Evolutionary conservation across 1,140 invertebrate species (phyloP), one percentile per base, ranked within the genome.

Genomic region (Aphelenchoides fujianensis): DNA sequence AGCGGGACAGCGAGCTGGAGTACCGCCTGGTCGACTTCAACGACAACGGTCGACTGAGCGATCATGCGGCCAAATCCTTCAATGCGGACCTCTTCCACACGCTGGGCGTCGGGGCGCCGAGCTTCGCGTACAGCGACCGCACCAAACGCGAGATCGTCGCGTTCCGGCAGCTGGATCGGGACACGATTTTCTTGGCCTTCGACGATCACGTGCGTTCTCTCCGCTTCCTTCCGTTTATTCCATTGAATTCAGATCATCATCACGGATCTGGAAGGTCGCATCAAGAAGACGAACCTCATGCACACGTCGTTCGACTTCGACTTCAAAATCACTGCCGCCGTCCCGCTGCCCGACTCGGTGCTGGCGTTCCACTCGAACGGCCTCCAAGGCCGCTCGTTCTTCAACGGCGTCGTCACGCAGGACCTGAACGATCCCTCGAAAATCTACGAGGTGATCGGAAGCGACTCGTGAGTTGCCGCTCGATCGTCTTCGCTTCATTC

Each of bases 301-400:
- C 71, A 61, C 9, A 80, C 78, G 3, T 28, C 35, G 3, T 80
- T 79, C 54, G 27, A 34, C 9, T 80, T 79, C 59, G 78, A 78
- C 41, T 79, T 79, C 54, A 30, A 68, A 12, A 28, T 79, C 12
- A 61, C 77, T 0, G 77, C 48, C 31, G 78, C 76, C 9, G 48
- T 79, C 23, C 69, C 70, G 1, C 28, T 79, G 37, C 34, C 75
- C 30, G 77, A 79, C 41, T 80, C 78, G 59, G 78, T 79, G 9
- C 59, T 79, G 23, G 78, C 76, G 5, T 79, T 80, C 62, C 78
- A 79, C 64, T 67, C 62, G 41, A 66, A 78, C 66, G 77, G 77
- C 0, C 31, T 75, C 16, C 55, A 79, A 66, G 77, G 77, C 28
- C 37, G 67, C 16, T 80, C 78, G 0, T 79, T 80, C 19, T 70